A percentile compares a stretch with the other conserved stretches of the same genome.
These are phyloP conservation scores for Diprion similis DNA, from an alignment of 1,140 invertebrate genomes.

Conservation along the genomic window DNA sequence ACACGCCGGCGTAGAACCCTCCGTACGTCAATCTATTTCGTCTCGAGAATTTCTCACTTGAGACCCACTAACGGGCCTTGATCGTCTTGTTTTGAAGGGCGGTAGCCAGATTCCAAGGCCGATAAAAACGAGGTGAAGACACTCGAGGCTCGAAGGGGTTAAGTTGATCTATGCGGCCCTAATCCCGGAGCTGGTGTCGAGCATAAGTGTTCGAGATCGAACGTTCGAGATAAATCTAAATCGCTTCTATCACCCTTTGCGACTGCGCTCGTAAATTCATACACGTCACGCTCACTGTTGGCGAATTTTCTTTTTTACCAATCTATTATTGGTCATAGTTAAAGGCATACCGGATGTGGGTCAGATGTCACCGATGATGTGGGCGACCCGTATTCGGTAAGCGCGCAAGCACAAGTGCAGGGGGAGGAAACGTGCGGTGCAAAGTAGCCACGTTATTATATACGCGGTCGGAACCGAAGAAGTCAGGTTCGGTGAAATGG, in stretches of 20 bases:
- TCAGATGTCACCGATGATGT: constrained; percentile 42
- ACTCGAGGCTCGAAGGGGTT: constrained; percentile 27
- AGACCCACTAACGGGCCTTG: background rate
- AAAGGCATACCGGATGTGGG: constrained; percentile 46
- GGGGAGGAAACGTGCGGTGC: background rate
- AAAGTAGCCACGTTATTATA: background rate
- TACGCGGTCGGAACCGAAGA: background rate
- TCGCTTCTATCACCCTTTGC: constrained; percentile 6
- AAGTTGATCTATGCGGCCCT: constrained; percentile 7
- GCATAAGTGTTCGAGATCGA: constrained; percentile 15
- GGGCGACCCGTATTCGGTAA: constrained; percentile 37
- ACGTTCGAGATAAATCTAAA: constrained; percentile 22
- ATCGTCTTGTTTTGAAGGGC: background rate
- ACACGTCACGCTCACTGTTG: constrained; percentile 1
- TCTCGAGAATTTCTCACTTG: background rate
- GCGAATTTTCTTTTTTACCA: constrained; percentile 25
- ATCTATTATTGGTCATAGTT: constrained; percentile 24
- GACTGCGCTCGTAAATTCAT: constrained; percentile 22
- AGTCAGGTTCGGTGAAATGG: background rate
- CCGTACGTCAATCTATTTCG: background rate
- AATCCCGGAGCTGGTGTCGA: background rate
- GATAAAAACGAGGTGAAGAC: constrained; percentile 17
- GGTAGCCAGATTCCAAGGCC: constrained; percentile 11
- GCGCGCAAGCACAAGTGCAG: background rate
- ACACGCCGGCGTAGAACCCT: background rate